phyloP scores from a whole-genome alignment of 1,140 invertebrate genomes.

The Goniozus legneri region DNA sequence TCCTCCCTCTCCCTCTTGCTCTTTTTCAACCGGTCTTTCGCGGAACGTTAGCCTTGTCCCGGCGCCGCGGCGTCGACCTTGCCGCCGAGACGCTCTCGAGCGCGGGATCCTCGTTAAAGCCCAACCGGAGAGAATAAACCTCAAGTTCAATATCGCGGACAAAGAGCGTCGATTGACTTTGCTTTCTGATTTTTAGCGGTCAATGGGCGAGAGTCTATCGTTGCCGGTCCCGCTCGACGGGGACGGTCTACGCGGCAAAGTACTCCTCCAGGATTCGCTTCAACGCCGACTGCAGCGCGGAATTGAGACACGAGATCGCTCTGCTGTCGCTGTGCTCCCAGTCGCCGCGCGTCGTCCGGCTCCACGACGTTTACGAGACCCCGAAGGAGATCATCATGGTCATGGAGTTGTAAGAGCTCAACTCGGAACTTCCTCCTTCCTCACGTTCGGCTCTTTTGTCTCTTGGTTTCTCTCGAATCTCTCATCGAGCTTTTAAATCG shows the following conservation, averaged over 20 bases:
- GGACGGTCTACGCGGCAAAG: constrained; percentile 70
- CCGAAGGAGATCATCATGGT: constrained; percentile 67
- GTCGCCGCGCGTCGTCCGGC: constrained; percentile 63
- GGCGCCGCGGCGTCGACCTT: constrained; percentile 43
- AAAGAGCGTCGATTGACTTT: not conserved
- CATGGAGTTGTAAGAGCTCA: constrained; percentile 69
- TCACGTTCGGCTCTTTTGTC: no score
- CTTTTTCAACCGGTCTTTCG: no score
- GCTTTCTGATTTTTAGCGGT: constrained; percentile 56
- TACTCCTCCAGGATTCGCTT: constrained; percentile 67
- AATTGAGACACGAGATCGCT: constrained; percentile 66
- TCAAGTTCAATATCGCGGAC: not conserved
- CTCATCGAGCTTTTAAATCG: no score
- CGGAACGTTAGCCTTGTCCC: constrained; percentile 19
- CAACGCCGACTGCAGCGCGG: constrained; percentile 62
- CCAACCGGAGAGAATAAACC: constrained; percentile 6
- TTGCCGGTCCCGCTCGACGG: constrained; percentile 60
- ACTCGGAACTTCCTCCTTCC: no score
- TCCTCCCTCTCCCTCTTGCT: no score
- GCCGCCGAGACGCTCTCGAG: constrained; percentile 27
- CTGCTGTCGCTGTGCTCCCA: constrained; percentile 63
- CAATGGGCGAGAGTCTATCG: constrained; percentile 75
- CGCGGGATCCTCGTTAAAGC: constrained; percentile 23
- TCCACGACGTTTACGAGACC: constrained; percentile 74
- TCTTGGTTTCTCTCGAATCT: no score